A percentile compares a stretch with the other conserved stretches of the same genome.
phyloP scores from a whole-genome alignment of 2,888 invertebrate genomes.

The Chloromyia formosa region DNA sequence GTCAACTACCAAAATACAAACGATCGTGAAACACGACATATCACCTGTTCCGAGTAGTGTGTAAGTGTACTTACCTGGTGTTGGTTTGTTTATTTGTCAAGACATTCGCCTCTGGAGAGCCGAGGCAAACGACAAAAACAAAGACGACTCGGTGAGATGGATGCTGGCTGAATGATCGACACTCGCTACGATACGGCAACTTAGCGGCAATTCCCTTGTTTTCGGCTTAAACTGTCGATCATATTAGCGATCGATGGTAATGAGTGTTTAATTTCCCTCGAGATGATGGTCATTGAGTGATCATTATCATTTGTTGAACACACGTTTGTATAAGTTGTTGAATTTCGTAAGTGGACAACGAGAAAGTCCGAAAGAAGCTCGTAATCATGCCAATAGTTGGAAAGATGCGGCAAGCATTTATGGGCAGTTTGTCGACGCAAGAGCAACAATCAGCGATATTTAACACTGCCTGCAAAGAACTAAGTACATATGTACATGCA shows the following conservation, averaged over 20 bases:
- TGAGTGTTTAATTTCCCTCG: constrained; percentile 36
- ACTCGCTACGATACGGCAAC: background rate
- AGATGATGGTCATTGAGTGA: constrained; percentile 39
- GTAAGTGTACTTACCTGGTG: background rate
- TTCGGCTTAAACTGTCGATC: constrained; percentile 40
- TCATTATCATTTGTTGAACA: constrained; percentile 27
- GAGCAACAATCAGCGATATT: too few relatives aligned
- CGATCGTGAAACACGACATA: constrained; percentile 29
- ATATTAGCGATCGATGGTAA: constrained; percentile 44
- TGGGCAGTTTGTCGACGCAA: too few relatives aligned
- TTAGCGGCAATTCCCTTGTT: constrained; percentile 29
- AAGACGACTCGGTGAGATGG: background rate
- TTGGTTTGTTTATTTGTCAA: background rate
- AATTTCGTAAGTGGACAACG: constrained; percentile 8
- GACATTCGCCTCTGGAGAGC: too few relatives aligned
- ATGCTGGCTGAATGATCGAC: background rate
- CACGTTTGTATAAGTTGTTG: constrained; percentile 13
- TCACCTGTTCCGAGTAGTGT: constrained; percentile 20
- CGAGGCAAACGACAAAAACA: background rate
- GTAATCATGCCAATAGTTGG: background rate
- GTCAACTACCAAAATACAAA: constrained; percentile 5
- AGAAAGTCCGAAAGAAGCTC: background rate
- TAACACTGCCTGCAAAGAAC: too few relatives aligned
- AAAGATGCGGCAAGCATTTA: background rate
- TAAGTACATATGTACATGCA: too few relatives aligned